These are phyloP conservation scores for Metellina segmentata DNA, from an alignment of 2,888 invertebrate genomes.

Conservation along the genomic window DNA sequence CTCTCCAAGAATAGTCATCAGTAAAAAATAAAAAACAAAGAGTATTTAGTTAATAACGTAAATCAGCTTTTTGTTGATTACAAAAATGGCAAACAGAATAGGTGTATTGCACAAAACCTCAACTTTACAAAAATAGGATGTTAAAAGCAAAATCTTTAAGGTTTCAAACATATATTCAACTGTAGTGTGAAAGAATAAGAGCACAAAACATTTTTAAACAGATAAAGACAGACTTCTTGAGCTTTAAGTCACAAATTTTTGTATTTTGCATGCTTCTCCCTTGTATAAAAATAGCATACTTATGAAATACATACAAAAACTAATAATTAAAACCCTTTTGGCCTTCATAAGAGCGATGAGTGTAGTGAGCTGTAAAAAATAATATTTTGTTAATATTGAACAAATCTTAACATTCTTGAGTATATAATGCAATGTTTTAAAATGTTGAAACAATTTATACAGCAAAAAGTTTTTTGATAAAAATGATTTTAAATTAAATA, in stretches of 20 bases:
- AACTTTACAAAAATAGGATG: not conserved
- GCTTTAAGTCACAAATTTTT: not conserved
- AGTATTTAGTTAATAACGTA: no score
- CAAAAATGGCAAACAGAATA: no score
- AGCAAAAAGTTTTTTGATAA: not conserved
- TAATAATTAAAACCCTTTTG: conserved; percentile 34
- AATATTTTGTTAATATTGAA: not conserved
- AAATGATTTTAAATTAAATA: not conserved
- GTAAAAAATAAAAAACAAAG: no score
- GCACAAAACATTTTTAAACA: not conserved
- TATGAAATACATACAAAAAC: not conserved
- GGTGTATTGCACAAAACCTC: not conserved
- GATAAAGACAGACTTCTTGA: conserved; percentile 5
- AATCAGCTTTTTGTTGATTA: no score
- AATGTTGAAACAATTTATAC: not conserved
- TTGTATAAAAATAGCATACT: conserved; percentile 18
- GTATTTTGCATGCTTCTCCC: conserved; percentile 3
- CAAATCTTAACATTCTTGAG: not conserved
- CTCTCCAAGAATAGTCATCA: no score
- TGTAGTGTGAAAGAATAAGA: not conserved
- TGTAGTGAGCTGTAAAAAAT: conserved; percentile 80
- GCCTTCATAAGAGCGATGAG: conserved; percentile 81
- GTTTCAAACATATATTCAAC: no score
- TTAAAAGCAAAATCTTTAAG: not conserved
- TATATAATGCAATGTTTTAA: not conserved